These are phyloP conservation scores for Lithophane socia DNA, from an alignment of 2,888 invertebrate species.

Conservation along the genomic window DNA sequence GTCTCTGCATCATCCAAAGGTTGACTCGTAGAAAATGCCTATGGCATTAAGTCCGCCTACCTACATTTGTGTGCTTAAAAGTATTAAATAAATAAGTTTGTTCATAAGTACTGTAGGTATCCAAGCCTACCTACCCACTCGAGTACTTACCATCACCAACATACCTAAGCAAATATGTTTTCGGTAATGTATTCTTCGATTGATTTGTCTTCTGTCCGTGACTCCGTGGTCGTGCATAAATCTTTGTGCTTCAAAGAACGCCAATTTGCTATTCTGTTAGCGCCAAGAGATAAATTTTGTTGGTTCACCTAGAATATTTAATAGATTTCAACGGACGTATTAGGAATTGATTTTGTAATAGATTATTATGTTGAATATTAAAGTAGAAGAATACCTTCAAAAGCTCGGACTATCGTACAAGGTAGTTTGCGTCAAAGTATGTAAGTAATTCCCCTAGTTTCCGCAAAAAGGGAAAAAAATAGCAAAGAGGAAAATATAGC, in stretches of 20 bases:
- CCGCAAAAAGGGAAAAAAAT: background rate
- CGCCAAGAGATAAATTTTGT: conserved; percentile 57
- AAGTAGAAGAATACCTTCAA: background rate
- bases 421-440: background rate
- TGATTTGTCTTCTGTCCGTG: conserved; percentile 56
- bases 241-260: conserved; percentile 53
- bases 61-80: too few relatives aligned
- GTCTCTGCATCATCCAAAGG: too few relatives aligned
- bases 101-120: background rate
- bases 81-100: background rate
- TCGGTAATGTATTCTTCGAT: conserved; percentile 47
- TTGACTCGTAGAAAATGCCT: too few relatives aligned
- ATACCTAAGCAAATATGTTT: conserved; percentile 22
- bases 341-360: conserved; percentile 49
- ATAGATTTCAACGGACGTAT: conserved; percentile 46
- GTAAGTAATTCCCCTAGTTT: conserved; percentile 12
- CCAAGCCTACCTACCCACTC: too few relatives aligned
- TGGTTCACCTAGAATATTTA: conserved; percentile 55
- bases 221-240: conserved; percentile 58
- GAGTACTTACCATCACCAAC: background rate
- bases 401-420: background rate
- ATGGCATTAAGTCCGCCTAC: too few relatives aligned
- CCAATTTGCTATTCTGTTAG: conserved; percentile 62
- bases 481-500: conserved; percentile 4
- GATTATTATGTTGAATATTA: conserved; percentile 9